Conservation (phyloP, 2,888 invertebrate species). For the Eucera pruinosa region DNA sequence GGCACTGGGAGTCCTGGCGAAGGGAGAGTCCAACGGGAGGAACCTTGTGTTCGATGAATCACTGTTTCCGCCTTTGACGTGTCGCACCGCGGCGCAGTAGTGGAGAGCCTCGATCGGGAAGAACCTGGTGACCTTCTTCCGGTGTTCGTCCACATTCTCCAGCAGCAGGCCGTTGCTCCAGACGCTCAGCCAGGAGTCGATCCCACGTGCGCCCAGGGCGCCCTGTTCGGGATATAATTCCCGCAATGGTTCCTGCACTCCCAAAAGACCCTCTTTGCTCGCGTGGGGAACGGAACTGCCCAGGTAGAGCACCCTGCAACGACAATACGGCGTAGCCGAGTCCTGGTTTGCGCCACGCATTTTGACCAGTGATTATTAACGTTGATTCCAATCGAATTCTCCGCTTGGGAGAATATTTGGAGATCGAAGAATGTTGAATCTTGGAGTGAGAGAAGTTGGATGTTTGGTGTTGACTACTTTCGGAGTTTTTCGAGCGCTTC, state of each 20-base stretch:
- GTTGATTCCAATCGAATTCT: background rate
- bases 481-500: too few relatives aligned
- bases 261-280: slow-evolving; percentile 98
- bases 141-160: slow-evolving; percentile 98
- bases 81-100: slow-evolving; percentile 97
- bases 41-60: slow-evolving; percentile 92
- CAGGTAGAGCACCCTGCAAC: slow-evolving; percentile 97
- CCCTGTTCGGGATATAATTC: slow-evolving; percentile 98
- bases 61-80: slow-evolving; percentile 86
- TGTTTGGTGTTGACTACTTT: too few relatives aligned
- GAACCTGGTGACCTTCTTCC: slow-evolving; percentile 96
- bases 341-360: slow-evolving; percentile 85
- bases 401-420: too few relatives aligned
- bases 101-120: slow-evolving; percentile 98
- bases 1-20: slow-evolving; percentile 95
- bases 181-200: slow-evolving; percentile 98
- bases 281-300: slow-evolving; percentile 98
- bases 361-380: slow-evolving; percentile 15
- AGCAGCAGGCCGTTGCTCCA: slow-evolving; percentile 98
- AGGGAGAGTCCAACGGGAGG: slow-evolving; percentile 97
- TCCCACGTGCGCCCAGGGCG: slow-evolving; percentile 93
- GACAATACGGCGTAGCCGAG: slow-evolving; percentile 96
- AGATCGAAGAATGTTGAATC: too few relatives aligned
- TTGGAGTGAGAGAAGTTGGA: too few relatives aligned
- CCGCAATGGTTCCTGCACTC: slow-evolving; percentile 97